Evolutionary conservation across 1,140 invertebrate genomes (phyloP).

Genomic region (Solen grandis): DNA sequence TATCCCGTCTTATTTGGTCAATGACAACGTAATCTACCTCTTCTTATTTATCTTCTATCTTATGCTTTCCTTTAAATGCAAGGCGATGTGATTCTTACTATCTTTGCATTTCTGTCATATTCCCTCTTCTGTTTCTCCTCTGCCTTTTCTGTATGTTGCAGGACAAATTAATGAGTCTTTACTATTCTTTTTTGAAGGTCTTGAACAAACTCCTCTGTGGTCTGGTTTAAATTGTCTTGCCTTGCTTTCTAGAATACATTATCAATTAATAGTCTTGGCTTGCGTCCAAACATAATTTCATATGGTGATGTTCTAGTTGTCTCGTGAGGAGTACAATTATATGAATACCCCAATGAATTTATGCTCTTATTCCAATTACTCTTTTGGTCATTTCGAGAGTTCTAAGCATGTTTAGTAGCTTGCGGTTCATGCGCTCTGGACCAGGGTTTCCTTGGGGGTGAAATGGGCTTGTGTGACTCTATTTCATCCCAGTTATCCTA

Average conservation of each 20-base stretch:
- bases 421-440: constrained; percentile 47
- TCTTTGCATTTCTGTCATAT: constrained; percentile 11
- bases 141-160: too few species aligned
- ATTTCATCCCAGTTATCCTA: constrained; percentile 36
- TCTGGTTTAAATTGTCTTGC: too few species aligned
- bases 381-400: constrained; percentile 44
- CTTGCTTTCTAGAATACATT: not conserved
- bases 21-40: constrained; percentile 5
- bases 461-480: constrained; percentile 50
- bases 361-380: constrained; percentile 15
- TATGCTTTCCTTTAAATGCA: constrained; percentile 20
- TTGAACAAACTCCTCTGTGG: too few species aligned
- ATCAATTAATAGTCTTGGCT: constrained; percentile 1
- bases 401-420: constrained; percentile 41
- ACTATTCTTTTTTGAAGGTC: too few species aligned
- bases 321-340: not conserved
- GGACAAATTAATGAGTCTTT: too few species aligned
- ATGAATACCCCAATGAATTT: not conserved
- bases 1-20: constrained; percentile 2
- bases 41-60: constrained; percentile 28
- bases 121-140: constrained; percentile 12
- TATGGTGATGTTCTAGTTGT: not conserved
- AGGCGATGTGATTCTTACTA: not conserved
- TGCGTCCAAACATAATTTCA: constrained; percentile 1
- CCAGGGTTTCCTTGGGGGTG: constrained; percentile 39